A percentile compares a stretch with the other conserved stretches of the same genome.
phyloP scores from a whole-genome alignment of 2,113 vertebrate species.

The Cynoglossus semilaevis region DNA sequence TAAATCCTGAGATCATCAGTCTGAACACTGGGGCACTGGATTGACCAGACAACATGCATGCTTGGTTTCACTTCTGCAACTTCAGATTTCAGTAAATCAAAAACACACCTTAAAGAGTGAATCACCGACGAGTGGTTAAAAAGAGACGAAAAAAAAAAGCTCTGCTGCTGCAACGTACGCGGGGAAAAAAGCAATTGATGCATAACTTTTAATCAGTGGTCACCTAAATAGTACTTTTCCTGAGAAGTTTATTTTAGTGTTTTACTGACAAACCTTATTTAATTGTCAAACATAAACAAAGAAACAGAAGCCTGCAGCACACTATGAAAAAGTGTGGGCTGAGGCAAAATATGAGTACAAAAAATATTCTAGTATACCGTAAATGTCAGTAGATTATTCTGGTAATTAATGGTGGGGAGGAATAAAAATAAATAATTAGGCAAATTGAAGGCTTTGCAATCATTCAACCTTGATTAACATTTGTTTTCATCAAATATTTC shows the following conservation, averaged over 20 bases:
- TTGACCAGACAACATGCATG: constrained; percentile 52
- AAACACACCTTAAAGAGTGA: constrained; percentile 47
- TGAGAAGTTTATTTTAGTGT: neutral
- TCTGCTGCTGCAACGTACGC: constrained; percentile 5
- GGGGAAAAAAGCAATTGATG: constrained; percentile 1
- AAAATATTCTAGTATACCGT: too few relatives aligned
- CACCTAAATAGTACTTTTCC: neutral
- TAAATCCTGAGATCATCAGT: constrained; percentile 58
- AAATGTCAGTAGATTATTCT: too few relatives aligned
- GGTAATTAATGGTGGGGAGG: too few relatives aligned
- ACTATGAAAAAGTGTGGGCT: too few relatives aligned
- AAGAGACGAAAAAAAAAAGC: constrained; percentile 34
- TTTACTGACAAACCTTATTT: too few relatives aligned
- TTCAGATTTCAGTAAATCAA: constrained; percentile 56
- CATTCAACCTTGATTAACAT: too few relatives aligned
- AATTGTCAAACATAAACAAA: too few relatives aligned
- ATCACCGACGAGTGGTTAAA: constrained; percentile 44
- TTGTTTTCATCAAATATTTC: too few relatives aligned
- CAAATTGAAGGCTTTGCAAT: too few relatives aligned
- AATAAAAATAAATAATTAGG: too few relatives aligned
- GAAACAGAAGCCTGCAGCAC: too few relatives aligned
- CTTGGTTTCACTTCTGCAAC: constrained; percentile 62
- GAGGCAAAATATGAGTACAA: too few relatives aligned
- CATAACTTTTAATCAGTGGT: constrained; percentile 9
- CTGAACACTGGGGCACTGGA: constrained; percentile 44